These are phyloP conservation scores for Spongilla lacustris DNA, from an alignment of 37 sponge, comb jelly and placozoan species.

Conservation along the genomic window DNA sequence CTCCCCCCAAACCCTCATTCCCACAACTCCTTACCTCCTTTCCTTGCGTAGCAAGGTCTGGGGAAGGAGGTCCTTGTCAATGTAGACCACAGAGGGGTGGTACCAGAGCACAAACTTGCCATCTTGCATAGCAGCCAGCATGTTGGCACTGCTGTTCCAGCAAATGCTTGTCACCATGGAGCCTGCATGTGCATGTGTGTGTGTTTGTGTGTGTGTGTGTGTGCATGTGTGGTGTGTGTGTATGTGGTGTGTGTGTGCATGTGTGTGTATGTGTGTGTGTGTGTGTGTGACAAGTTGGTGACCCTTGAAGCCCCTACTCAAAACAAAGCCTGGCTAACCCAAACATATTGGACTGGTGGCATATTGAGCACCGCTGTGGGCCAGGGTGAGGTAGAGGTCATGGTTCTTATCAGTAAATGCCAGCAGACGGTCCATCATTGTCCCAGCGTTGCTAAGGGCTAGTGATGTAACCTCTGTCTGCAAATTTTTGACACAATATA, in stretches of 20 bases:
- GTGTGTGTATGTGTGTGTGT: background rate
- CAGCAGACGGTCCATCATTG: constrained; percentile 58
- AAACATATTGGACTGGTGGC: background rate
- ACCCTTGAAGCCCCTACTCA: background rate
- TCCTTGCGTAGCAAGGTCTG: constrained; percentile 63
- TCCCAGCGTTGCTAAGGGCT: constrained; percentile 75
- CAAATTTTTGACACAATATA: background rate
- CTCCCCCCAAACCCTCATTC: background rate
- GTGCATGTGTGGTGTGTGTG: constrained; percentile 2
- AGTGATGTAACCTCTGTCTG: constrained; percentile 61
- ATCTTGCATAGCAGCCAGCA: constrained; percentile 90
- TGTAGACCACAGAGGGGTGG: constrained; percentile 84
- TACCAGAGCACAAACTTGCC: constrained; percentile 87
- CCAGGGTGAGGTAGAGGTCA: constrained; percentile 81
- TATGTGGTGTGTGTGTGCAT: background rate
- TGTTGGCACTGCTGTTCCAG: constrained; percentile 88
- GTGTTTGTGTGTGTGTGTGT: background rate
- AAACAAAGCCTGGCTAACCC: background rate
- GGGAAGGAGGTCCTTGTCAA: constrained; percentile 86
- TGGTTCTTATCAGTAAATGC: constrained; percentile 90
- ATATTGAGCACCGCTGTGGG: constrained; percentile 10
- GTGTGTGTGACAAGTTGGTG: background rate
- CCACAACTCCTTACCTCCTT: constrained; percentile 52
- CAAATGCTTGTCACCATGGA: constrained; percentile 86
- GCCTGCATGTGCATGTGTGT: constrained; percentile 38